phyloP scores from a whole-genome alignment of 2,113 vertebrate genomes.

The Diglossa brunneiventris region DNA sequence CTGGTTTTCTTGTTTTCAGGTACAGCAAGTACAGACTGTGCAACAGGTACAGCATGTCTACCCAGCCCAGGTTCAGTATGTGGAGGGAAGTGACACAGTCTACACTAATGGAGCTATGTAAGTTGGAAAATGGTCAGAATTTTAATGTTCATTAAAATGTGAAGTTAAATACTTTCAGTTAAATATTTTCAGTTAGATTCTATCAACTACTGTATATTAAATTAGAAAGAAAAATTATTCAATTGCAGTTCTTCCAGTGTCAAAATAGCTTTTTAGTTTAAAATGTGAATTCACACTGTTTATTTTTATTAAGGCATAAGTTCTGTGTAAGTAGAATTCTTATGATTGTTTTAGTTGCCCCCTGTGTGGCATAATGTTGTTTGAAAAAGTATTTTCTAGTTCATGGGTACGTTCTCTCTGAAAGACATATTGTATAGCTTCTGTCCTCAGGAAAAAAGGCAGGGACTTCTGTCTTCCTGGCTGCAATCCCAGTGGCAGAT shows the following conservation, averaged over 20 bases:
- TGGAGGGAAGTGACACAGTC: constrained; percentile 83
- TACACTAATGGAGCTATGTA: constrained; percentile 87
- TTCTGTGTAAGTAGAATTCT: background rate
- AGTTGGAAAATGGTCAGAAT: constrained; percentile 48
- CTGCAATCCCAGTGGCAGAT: background rate
- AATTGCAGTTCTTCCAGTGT: background rate
- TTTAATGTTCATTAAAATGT: background rate
- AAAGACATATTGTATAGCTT: background rate
- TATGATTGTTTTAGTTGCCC: background rate
- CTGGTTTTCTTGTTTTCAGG: constrained; percentile 70
- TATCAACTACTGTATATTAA: background rate
- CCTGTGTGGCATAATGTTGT: background rate
- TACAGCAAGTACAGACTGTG: constrained; percentile 82
- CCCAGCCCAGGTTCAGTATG: constrained; percentile 84
- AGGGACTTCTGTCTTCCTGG: background rate
- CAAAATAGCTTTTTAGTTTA: background rate
- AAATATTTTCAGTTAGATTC: background rate
- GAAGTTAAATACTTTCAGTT: background rate
- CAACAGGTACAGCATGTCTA: constrained; percentile 85
- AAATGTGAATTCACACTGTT: background rate
- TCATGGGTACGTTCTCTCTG: background rate
- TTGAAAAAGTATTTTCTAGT: background rate
- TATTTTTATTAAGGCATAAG: background rate
- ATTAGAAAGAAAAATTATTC: background rate
- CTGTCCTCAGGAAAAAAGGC: background rate